phyloP scores from a whole-genome alignment of 2,797 vertebrate species.

The Cynodonichthys magdalenae region DNA sequence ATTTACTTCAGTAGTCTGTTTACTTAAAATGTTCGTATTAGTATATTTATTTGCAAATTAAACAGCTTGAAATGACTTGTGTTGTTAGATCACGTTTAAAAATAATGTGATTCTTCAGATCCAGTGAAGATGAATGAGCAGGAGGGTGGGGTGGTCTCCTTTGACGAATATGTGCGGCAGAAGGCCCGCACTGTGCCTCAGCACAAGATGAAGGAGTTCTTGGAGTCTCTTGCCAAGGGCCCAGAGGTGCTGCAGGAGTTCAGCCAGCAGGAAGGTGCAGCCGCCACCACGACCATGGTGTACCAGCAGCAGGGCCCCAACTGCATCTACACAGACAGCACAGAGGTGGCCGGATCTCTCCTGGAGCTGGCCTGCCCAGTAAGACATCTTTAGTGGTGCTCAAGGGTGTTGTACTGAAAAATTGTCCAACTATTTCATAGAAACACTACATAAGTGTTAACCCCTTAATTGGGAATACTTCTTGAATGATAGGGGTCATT shows the following conservation, averaged over 20 bases:
- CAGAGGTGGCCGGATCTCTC: conserved; percentile 97
- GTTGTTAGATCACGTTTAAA: neutral
- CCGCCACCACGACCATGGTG: conserved; percentile 90
- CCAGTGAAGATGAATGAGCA: conserved; percentile 94
- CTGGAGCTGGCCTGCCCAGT: conserved; percentile 98
- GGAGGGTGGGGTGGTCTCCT: conserved; percentile 96
- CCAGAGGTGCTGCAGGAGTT: conserved; percentile 97
- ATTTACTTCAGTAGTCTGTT: neutral
- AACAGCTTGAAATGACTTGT: neutral
- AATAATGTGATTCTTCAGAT: conserved; percentile 32
- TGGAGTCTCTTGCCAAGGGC: conserved; percentile 96
- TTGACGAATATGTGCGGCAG: conserved; percentile 98
- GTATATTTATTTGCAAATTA: no score
- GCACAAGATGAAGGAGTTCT: conserved; percentile 99
- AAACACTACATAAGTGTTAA: no score
- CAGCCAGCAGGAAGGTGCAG: conserved; percentile 83
- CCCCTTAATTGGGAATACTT: neutral
- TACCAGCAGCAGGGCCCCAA: conserved; percentile 95
- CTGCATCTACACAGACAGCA: conserved; percentile 98
- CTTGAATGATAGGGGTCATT: neutral
- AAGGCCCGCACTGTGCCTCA: conserved; percentile 97
- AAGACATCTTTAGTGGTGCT: conserved; percentile 52
- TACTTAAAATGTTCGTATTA: neutral
- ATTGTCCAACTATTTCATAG: no score
- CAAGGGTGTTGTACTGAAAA: no score